Conservation (phyloP, 2,113 vertebrate genomes). For the Vulpes ferrilata region DNA sequence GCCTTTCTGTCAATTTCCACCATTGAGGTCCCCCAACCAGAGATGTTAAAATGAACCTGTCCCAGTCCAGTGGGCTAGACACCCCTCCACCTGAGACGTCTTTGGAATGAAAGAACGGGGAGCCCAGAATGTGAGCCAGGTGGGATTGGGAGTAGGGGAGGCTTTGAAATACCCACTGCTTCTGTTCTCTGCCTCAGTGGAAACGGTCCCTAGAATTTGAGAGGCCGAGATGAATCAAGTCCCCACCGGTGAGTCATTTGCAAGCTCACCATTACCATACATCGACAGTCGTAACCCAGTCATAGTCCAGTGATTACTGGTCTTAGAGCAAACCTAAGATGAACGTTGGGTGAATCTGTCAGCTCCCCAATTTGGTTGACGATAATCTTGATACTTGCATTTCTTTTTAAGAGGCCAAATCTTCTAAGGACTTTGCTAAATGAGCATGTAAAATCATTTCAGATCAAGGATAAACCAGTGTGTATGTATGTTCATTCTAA, state of each 20-base stretch:
- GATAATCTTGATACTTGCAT: constrained; percentile 12
- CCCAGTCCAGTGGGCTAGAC: background rate
- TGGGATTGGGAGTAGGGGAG: background rate
- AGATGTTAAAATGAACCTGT: background rate
- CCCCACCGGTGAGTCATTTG: background rate
- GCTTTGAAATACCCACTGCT: background rate
- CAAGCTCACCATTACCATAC: background rate
- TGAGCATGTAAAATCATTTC: constrained; percentile 76
- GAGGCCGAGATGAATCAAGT: background rate
- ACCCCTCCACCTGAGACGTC: background rate
- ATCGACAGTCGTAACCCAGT: background rate
- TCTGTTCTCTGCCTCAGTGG: background rate
- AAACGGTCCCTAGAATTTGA: background rate
- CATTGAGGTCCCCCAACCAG: constrained; percentile 30
- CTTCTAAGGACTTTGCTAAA: constrained; percentile 76
- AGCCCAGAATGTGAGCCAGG: background rate
- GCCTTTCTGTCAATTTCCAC: constrained; percentile 64
- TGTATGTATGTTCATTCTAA: constrained; percentile 85
- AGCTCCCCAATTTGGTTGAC: background rate
- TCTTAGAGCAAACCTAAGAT: background rate
- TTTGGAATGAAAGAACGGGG: background rate
- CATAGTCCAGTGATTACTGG: background rate
- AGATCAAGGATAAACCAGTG: constrained; percentile 64
- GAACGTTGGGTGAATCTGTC: background rate
- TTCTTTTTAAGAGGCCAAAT: constrained; percentile 81